Percentiles rank a stretch among this genome's conserved stretches.
Conservation (phyloP, 2,888 invertebrate genomes). For the Patella depressa region DNA sequence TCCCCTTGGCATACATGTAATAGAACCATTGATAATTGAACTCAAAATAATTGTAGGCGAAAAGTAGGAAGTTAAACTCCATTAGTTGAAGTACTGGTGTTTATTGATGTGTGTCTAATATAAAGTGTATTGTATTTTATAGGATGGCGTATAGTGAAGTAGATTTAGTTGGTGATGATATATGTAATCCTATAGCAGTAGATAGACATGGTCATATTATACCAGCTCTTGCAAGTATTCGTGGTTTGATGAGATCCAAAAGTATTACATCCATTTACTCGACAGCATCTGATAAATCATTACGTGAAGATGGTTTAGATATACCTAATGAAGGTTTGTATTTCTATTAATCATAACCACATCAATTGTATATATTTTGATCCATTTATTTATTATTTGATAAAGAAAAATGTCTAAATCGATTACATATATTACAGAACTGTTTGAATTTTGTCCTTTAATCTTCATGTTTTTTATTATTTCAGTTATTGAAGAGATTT, state of each 20-base stretch:
- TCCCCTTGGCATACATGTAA: no score
- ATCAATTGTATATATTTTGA: not conserved
- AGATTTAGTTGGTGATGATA: conserved; percentile 38
- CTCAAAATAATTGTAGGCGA: no score
- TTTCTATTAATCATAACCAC: not conserved
- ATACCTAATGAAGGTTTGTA: conserved; percentile 35
- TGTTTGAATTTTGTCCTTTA: not conserved
- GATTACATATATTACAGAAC: not conserved
- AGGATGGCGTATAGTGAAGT: conserved; percentile 43
- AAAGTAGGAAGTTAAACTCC: no score
- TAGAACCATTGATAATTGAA: no score
- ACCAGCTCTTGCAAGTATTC: conserved; percentile 35
- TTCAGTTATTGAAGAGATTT: conserved; percentile 59
- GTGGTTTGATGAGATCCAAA: conserved; percentile 37
- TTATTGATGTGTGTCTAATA: no score
- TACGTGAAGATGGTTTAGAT: conserved; percentile 24
- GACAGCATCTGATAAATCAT: conserved; percentile 29
- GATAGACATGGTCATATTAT: conserved; percentile 38
- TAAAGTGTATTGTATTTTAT: conserved; percentile 10
- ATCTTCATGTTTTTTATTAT: not conserved
- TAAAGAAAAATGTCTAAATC: not conserved
- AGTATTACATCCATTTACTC: conserved; percentile 36
- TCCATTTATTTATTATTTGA: not conserved
- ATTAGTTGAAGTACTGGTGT: no score
- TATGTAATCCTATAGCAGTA: conserved; percentile 46